These are phyloP conservation scores for Azorinus chamasolen DNA, from an alignment of 2,888 invertebrate species.

Conservation along the genomic window DNA sequence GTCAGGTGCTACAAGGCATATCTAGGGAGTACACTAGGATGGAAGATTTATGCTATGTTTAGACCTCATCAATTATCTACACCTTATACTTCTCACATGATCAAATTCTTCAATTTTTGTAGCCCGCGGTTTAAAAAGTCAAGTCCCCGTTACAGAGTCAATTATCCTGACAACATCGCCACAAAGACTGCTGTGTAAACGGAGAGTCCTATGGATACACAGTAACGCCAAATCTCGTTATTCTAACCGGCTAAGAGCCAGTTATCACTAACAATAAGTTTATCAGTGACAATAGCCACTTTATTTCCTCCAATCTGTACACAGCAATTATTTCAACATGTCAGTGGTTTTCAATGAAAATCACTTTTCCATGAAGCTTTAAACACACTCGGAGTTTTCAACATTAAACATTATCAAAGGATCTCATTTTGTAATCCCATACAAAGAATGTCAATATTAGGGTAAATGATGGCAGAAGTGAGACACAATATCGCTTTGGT, in stretches of 20 bases:
- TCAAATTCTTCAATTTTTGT: no score
- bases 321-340: slow-evolving; percentile 24
- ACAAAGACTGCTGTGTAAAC: no score
- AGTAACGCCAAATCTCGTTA: no score
- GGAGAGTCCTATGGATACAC: no score
- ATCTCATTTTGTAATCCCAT: slow-evolving; percentile 4
- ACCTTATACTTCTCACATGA: no score
- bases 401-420: slow-evolving; percentile 2
- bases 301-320: slow-evolving; percentile 30
- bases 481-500: not conserved
- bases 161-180: no score
- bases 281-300: slow-evolving; percentile 11
- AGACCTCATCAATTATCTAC: no score
- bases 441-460: slow-evolving; percentile 16
- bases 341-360: slow-evolving; percentile 36
- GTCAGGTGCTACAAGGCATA: no score
- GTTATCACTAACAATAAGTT: no score
- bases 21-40: not conserved
- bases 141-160: no score
- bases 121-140: no score
- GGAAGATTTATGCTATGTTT: not conserved
- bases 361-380: slow-evolving; percentile 16
- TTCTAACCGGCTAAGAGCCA: no score
- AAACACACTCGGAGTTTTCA: not conserved
- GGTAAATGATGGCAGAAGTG: slow-evolving; percentile 3